Evolutionary conservation across 2,797 vertebrate genomes (phyloP).

Genomic region (Melanotaenia parkinsoni): DNA sequence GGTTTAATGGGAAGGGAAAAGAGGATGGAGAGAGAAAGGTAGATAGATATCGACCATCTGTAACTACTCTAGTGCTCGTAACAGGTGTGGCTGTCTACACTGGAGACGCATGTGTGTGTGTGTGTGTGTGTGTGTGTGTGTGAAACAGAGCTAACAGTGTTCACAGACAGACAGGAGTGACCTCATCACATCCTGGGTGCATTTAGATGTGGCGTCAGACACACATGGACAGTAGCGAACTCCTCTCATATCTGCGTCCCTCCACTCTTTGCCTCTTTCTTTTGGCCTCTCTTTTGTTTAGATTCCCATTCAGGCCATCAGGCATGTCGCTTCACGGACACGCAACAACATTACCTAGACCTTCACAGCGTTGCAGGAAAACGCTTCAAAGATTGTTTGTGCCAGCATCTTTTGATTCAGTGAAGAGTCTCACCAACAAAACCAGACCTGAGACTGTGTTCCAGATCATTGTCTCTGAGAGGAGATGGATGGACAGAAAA

Average conservation of each 20-base stretch:
- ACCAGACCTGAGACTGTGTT: background rate
- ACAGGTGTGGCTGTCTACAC: conserved; percentile 57
- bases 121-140: conserved; percentile 4
- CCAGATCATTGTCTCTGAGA: background rate
- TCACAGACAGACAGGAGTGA: conserved; percentile 58
- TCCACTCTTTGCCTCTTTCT: background rate
- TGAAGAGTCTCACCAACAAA: conserved; percentile 2
- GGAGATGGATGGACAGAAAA: background rate
- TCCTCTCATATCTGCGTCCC: background rate
- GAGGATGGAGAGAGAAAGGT: conserved; percentile 7
- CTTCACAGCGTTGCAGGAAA: background rate
- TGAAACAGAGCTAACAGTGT: conserved; percentile 46
- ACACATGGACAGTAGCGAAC: conserved; percentile 10
- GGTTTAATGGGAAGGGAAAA: conserved; percentile 32
- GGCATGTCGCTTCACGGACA: conserved; percentile 25
- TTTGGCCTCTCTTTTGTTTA: conserved; percentile 26
- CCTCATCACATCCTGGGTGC: conserved; percentile 41
- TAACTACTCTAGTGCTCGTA: conserved; percentile 40
- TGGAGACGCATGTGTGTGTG: too few species aligned
- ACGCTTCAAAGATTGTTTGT: background rate
- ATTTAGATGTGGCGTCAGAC: conserved; percentile 42
- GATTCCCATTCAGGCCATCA: conserved; percentile 19
- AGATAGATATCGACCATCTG: conserved; percentile 53
- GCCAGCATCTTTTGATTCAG: conserved; percentile 1
- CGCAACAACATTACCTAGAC: background rate